Evolutionary conservation across 2,888 invertebrate genomes (phyloP), one percentile per base, ranked within the genome.

Genomic region (Acrobasis suavella): DNA sequence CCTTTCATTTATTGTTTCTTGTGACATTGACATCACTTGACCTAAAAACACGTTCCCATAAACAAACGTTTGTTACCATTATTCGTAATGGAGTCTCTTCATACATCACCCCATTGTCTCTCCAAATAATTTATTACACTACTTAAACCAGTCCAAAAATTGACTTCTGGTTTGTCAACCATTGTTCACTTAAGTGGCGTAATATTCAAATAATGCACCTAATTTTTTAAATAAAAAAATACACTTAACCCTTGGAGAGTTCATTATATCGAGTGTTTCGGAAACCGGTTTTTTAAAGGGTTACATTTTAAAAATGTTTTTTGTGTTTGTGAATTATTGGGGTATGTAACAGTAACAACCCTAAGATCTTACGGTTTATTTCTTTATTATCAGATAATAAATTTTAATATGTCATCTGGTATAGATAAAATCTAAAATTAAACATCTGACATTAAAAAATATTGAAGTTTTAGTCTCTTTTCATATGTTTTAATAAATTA

Each of bases 111-210:
- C 58, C 67, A 74, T 82, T 82, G 82, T 82, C 77, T 82, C 73
- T 70, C 65, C 67, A 74, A 73, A 72, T 77, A 77, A 80, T 80
- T 74, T 74, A 71, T 72, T 69, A 67, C 71, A 62, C 63, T 60
- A 63, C 68, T 62, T 62, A 51, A 70, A 79, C 76, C 75, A 78
- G 77, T 78, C 67, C 63, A 58, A 64, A 76, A 75, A 80, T 81
- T 80, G 81, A 83, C 83, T 83, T 78, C 81, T 80, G 82, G 82
- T 81, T 68, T 82, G 81, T 82, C 67, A 50, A 50, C 69, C 73
- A 77, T 83, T 83, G 83, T 83, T 71, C 61, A 60, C 66, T 67
- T 76, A 82, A 83, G 83, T 83, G 75, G 78, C 78, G 75, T 83
- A 80, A 82, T 82, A 78, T 78, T 81, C 69, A 74, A 82, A 81